Percentiles rank a stretch among this genome's conserved stretches.
Evolutionary conservation across 2,797 vertebrate species (phyloP).

Genomic region (Sebastolobus altivelis): DNA sequence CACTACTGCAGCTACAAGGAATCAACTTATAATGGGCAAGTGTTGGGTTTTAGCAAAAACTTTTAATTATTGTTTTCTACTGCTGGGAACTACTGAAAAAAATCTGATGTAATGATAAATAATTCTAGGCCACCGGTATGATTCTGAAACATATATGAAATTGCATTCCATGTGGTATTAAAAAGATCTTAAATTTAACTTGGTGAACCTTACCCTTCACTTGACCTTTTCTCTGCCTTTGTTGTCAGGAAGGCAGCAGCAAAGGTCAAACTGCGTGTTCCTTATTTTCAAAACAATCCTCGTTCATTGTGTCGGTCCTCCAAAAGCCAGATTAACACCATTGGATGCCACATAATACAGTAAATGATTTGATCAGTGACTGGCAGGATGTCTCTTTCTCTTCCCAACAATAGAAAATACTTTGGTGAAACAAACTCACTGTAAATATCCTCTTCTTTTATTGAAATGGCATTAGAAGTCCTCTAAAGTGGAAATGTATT

Average conservation of each 20-base stretch:
- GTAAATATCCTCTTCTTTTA: neutral
- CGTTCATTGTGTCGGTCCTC: neutral
- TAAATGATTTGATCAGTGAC: neutral
- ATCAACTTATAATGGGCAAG: rapidly evolving
- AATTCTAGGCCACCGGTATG: no score
- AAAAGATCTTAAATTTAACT: neutral
- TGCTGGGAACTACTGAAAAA: neutral
- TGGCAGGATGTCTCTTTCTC: neutral
- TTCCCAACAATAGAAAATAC: neutral
- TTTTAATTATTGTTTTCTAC: neutral
- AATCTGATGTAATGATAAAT: neutral
- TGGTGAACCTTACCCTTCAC: neutral
- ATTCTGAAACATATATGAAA: neutral
- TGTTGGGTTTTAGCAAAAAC: neutral
- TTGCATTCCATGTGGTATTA: neutral
- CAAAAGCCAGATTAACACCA: no score
- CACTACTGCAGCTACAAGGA: neutral
- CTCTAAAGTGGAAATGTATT: neutral
- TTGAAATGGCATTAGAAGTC: neutral
- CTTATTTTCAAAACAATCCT: conserved; percentile 30
- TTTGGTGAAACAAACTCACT: neutral
- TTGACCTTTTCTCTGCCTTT: neutral
- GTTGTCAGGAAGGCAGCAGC: neutral
- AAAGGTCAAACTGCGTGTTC: conserved; percentile 37
- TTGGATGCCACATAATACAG: neutral